A percentile compares a stretch with the other conserved stretches of the same genome.
Conservation (phyloP, 2,888 invertebrate genomes). For the Leptinotarsa haldemani region DNA sequence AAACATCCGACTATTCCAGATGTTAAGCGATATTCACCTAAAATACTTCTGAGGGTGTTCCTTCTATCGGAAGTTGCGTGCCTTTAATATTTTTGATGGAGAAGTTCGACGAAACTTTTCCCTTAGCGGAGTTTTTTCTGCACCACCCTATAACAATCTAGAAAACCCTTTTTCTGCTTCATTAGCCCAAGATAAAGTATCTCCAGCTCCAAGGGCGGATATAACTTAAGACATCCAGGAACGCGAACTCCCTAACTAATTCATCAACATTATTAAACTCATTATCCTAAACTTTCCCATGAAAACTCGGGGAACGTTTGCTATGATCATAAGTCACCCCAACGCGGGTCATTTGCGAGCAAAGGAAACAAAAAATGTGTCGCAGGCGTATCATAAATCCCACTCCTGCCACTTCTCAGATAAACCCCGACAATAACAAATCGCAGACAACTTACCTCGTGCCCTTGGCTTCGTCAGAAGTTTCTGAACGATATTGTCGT, state of each 20-base stretch:
- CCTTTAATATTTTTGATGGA: too few species aligned
- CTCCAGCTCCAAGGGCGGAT: neutral
- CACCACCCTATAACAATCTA: neutral
- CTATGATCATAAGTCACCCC: neutral
- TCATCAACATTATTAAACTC: constrained; percentile 3
- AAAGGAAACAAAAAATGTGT: neutral
- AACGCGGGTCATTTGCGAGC: neutral
- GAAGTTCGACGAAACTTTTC: neutral
- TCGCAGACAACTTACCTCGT: constrained; percentile 76
- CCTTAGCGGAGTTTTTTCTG: neutral
- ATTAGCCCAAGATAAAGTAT: too few species aligned
- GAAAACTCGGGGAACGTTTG: neutral
- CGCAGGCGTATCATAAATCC: neutral
- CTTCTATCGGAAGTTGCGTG: too few species aligned
- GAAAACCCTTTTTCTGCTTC: neutral
- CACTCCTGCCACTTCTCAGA: neutral
- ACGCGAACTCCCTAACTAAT: neutral
- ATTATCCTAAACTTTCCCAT: constrained; percentile 1
- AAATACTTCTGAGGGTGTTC: too few species aligned
- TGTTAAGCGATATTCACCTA: too few species aligned
- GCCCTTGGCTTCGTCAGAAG: constrained; percentile 88
- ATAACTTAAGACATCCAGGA: neutral
- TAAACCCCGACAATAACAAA: constrained; percentile 3
- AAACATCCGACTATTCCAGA: too few species aligned
- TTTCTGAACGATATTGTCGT: constrained; percentile 88